Evolutionary conservation across 2,888 invertebrate species (phyloP).

Genomic region (Conops quadrifasciatus): DNA sequence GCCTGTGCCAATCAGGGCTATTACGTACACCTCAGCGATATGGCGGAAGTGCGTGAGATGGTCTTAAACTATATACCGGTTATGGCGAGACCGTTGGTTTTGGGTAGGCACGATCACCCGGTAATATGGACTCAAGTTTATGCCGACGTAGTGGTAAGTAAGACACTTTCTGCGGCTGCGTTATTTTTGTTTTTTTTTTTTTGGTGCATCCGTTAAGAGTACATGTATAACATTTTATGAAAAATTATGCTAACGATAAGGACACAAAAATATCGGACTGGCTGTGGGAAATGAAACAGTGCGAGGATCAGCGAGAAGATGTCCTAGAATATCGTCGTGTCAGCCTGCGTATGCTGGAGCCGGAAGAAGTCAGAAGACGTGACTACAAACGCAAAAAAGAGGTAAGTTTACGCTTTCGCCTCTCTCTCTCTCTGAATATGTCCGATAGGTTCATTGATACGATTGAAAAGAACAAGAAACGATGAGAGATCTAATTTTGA

Average conservation of each 20-base stretch:
- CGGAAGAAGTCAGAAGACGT: constrained; percentile 70
- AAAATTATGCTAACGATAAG: constrained; percentile 58
- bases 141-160: constrained; percentile 84
- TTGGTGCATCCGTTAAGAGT: not conserved
- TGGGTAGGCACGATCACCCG: constrained; percentile 83
- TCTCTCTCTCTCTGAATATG: too few species aligned
- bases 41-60: constrained; percentile 97
- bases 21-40: constrained; percentile 94
- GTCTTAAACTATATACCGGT: constrained; percentile 96
- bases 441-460: too few species aligned
- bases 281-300: constrained; percentile 86
- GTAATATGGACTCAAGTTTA: constrained; percentile 98
- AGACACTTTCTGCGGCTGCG: not conserved
- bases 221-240: constrained; percentile 1
- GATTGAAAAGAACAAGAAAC: not conserved
- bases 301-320: constrained; percentile 80
- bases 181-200: not conserved
- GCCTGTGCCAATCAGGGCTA: constrained; percentile 97
- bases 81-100: constrained; percentile 93
- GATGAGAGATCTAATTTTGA: not conserved
- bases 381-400: constrained; percentile 58
- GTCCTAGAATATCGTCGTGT: constrained; percentile 72
- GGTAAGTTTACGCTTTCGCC: constrained; percentile 48
- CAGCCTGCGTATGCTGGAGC: constrained; percentile 68
- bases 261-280: constrained; percentile 92